Evolutionary conservation across 1,140 invertebrate species (phyloP).

Genomic region (Ceratosolen solmsi): DNA sequence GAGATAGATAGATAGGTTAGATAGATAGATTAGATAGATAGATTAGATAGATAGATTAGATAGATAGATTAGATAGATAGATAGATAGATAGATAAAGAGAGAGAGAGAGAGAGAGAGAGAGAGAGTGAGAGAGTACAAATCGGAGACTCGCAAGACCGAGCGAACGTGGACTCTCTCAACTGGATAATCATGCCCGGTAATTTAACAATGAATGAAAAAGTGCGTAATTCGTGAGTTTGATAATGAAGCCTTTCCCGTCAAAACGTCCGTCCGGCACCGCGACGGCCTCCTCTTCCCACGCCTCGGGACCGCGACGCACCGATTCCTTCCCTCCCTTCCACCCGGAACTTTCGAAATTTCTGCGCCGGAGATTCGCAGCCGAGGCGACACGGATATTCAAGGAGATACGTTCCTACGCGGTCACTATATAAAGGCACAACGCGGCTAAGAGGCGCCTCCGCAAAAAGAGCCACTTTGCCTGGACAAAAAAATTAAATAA

Average conservation of each 20-base stretch:
- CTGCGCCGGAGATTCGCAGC: slow-evolving; percentile 31
- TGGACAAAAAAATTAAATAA: neutral
- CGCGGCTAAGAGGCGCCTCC: neutral
- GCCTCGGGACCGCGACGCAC: slow-evolving; percentile 23
- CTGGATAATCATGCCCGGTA: slow-evolving; percentile 55
- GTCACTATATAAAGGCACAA: slow-evolving; percentile 10
- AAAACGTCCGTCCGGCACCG: slow-evolving; percentile 48
- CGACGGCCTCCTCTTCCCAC: slow-evolving; percentile 57
- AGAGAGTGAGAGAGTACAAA: slow-evolving; percentile 30
- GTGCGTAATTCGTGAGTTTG: slow-evolving; percentile 55
- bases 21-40: neutral
- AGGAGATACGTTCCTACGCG: neutral
- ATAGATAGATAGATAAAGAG: neutral
- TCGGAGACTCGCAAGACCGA: slow-evolving; percentile 46
- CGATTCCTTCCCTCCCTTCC: neutral
- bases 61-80: neutral
- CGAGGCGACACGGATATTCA: slow-evolving; percentile 38
- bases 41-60: neutral
- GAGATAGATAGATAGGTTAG: neutral
- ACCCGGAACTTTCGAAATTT: slow-evolving; percentile 45
- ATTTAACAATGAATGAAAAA: slow-evolving; percentile 61
- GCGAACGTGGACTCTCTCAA: slow-evolving; percentile 49
- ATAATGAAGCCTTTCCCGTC: slow-evolving; percentile 56
- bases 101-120: neutral
- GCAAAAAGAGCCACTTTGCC: neutral